Evolutionary conservation across 2,888 invertebrate genomes (phyloP).

Genomic region (Ophion slaviceki): DNA sequence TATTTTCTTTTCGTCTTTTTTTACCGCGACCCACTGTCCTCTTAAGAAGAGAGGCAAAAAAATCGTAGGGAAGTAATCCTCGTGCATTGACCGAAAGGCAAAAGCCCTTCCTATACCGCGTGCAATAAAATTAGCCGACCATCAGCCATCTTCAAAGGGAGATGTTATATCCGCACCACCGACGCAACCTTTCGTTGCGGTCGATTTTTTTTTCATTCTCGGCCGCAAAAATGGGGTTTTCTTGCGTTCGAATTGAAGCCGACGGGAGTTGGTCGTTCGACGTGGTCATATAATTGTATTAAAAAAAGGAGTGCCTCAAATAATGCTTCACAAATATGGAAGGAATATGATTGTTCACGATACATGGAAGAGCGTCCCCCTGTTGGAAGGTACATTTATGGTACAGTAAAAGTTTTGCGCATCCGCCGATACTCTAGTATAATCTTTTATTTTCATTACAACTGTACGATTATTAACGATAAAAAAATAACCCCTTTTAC

Average conservation of each 20-base stretch:
- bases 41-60: conserved; percentile 14
- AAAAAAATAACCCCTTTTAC: background rate
- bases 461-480: background rate
- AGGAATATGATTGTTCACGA: too few species aligned
- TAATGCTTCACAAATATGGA: too few species aligned
- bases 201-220: background rate
- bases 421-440: too few species aligned
- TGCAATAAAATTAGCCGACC: conserved; percentile 16
- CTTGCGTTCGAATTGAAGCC: background rate
- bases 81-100: conserved; percentile 2
- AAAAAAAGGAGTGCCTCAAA: too few species aligned
- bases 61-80: conserved; percentile 12
- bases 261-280: too few species aligned
- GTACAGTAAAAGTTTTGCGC: too few species aligned
- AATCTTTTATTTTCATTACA: background rate
- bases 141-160: background rate
- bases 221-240: background rate
- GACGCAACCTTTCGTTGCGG: background rate
- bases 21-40: background rate
- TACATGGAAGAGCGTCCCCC: too few species aligned
- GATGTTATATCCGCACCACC: background rate
- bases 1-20: conserved; percentile 26
- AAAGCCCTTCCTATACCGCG: background rate
- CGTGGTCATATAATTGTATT: too few species aligned
- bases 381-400: too few species aligned